These are phyloP conservation scores for Poeciliopsis infans DNA, from an alignment of 2,797 vertebrate species.

Conservation along the genomic window DNA sequence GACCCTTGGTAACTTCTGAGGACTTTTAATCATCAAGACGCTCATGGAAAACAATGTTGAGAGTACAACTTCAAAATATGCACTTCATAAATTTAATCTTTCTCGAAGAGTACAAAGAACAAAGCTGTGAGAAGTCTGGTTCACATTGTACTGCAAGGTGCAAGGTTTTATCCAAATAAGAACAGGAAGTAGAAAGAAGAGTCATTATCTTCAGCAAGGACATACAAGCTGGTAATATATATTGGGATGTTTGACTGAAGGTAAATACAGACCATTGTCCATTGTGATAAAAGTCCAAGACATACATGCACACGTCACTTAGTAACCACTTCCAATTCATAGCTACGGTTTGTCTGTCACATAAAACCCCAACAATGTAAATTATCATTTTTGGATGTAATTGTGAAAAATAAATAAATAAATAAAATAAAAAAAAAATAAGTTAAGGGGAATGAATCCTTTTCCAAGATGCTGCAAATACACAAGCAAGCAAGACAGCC, in stretches of 20 bases:
- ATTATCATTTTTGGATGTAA: neutral
- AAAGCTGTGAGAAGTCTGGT: neutral
- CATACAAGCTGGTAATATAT: neutral
- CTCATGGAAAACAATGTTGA: neutral
- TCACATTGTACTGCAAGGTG: neutral
- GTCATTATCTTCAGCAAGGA: neutral
- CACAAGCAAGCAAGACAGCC: constrained; percentile 39
- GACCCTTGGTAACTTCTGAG: neutral
- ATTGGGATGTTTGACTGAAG: neutral
- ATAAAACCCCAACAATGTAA: neutral
- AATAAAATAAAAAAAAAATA: neutral
- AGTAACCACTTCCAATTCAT: neutral
- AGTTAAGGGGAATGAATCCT: neutral
- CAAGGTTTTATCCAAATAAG: too few relatives aligned
- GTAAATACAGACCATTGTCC: neutral
- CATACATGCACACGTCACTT: neutral
- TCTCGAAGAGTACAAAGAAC: neutral
- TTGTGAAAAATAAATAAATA: neutral
- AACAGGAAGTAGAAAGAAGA: too few relatives aligned
- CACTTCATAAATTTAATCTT: neutral
- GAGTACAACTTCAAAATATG: neutral
- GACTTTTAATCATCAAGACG: neutral
- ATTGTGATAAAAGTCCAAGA: neutral
- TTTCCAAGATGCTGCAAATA: constrained; percentile 7
- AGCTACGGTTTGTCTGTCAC: neutral